Conservation (phyloP, 2,797 vertebrate genomes). For the Eulemur mongoz region DNA sequence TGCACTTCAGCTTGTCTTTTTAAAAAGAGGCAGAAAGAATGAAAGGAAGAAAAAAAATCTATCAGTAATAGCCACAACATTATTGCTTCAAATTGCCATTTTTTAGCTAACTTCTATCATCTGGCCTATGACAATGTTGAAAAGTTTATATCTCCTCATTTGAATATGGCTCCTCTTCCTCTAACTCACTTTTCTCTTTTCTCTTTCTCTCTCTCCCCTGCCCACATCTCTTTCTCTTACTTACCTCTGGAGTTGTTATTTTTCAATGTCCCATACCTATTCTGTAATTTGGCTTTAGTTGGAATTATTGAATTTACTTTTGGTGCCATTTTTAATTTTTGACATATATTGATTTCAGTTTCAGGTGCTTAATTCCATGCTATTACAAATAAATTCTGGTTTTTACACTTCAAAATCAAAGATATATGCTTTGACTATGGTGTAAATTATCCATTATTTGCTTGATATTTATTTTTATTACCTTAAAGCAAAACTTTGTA, state of each 20-base stretch:
- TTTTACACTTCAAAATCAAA: conserved; percentile 70
- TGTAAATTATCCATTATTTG: conserved; percentile 68
- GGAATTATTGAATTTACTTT: conserved; percentile 33
- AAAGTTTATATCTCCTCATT: neutral
- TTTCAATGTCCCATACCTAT: neutral
- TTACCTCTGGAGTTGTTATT: neutral
- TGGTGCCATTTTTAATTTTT: conserved; percentile 15
- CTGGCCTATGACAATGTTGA: neutral
- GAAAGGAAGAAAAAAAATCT: neutral
- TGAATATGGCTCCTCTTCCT: neutral
- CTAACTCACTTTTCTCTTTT: neutral
- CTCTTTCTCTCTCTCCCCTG: neutral
- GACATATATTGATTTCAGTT: conserved; percentile 17
- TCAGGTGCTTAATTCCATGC: conserved; percentile 42
- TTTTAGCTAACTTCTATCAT: neutral
- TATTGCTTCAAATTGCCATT: neutral
- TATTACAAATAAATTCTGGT: conserved; percentile 24
- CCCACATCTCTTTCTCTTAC: neutral
- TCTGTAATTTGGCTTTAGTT: conserved; percentile 13
- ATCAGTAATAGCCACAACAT: neutral
- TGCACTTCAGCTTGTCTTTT: neutral
- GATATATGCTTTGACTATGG: conserved; percentile 52
- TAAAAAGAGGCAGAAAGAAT: neutral
- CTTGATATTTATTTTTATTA: conserved; percentile 79
- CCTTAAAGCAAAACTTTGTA: conserved; percentile 66